A percentile compares a stretch with the other conserved stretches of the same genome.
phyloP scores from a whole-genome alignment of 1,140 invertebrate genomes.

The Drosophila subpulchrella region DNA sequence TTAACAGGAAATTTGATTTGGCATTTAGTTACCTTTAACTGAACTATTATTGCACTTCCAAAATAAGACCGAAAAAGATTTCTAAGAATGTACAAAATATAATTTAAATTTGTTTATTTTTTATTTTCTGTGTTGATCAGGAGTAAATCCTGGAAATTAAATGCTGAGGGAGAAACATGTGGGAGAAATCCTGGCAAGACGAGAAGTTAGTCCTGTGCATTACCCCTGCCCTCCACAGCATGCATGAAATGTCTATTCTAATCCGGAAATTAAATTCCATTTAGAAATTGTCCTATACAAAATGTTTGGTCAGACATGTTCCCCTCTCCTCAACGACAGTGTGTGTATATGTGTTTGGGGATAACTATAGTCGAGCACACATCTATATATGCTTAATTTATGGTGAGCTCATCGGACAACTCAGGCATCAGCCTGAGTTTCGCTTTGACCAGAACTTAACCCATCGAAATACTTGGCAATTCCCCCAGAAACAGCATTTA shows the following conservation, averaged over 20 bases:
- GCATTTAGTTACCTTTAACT: no score
- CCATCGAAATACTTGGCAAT: constrained; percentile 41
- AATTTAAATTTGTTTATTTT: background rate
- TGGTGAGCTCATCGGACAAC: constrained; percentile 36
- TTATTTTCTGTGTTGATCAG: background rate
- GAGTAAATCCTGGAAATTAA: constrained; percentile 23
- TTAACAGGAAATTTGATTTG: no score
- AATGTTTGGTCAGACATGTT: constrained; percentile 46
- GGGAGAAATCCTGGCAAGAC: constrained; percentile 15
- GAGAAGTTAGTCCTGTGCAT: constrained; percentile 32
- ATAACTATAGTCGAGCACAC: constrained; percentile 33
- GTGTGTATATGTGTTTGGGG: constrained; percentile 12
- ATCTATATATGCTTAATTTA: constrained; percentile 59
- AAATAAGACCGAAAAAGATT: no score
- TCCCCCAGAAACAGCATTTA: constrained; percentile 1
- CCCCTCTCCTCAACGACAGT: background rate
- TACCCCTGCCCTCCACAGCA: constrained; percentile 35
- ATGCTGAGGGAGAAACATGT: background rate
- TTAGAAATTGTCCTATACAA: constrained; percentile 77
- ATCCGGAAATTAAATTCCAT: constrained; percentile 83
- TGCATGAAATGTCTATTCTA: constrained; percentile 80
- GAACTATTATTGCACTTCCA: no score
- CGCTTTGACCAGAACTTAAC: constrained; percentile 45
- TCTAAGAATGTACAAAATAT: no score
- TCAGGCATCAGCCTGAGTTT: constrained; percentile 15